Evolutionary conservation across 2,113 vertebrate species (phyloP).

Genomic region (Burhinus bistriatus): DNA sequence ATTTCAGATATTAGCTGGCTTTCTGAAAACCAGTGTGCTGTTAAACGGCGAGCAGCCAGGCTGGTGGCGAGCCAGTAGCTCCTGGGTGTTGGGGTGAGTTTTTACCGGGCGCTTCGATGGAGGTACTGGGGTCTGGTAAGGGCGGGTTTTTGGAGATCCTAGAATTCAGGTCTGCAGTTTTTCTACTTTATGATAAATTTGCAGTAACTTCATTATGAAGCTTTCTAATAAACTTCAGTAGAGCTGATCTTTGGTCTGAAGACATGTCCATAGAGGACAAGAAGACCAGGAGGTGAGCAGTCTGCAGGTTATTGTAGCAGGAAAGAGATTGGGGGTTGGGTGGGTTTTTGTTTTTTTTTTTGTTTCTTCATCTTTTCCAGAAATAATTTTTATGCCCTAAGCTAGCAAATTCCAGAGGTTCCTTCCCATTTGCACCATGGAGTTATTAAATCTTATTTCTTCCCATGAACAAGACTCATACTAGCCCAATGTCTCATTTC

Average conservation of each 20-base stretch:
- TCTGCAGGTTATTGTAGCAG: not conserved
- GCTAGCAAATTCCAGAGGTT: not conserved
- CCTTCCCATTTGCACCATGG: not conserved
- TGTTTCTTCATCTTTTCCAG: not conserved
- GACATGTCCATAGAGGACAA: fast-evolving
- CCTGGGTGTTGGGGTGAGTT: not conserved
- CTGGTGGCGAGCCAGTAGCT: not conserved
- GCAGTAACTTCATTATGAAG: not conserved
- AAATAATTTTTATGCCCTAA: not conserved
- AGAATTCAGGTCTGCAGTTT: not conserved
- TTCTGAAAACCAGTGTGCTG: not conserved
- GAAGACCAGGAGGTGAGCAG: not conserved
- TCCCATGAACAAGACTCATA: not conserved
- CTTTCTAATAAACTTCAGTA: not conserved
- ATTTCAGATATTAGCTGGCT: not conserved
- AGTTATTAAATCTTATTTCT: not conserved
- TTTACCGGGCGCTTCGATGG: not conserved
- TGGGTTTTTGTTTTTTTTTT: fast-evolving
- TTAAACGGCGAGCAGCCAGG: not conserved
- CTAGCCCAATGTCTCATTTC: not conserved
- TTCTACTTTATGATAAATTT: not conserved
- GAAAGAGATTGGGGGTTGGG: not conserved
- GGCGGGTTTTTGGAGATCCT: not conserved
- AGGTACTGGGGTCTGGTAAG: not conserved
- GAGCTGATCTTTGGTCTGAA: not conserved